These are phyloP conservation scores for Rhamphomyia laevipes DNA, from an alignment of 2,888 invertebrate genomes.

Conservation along the genomic window DNA sequence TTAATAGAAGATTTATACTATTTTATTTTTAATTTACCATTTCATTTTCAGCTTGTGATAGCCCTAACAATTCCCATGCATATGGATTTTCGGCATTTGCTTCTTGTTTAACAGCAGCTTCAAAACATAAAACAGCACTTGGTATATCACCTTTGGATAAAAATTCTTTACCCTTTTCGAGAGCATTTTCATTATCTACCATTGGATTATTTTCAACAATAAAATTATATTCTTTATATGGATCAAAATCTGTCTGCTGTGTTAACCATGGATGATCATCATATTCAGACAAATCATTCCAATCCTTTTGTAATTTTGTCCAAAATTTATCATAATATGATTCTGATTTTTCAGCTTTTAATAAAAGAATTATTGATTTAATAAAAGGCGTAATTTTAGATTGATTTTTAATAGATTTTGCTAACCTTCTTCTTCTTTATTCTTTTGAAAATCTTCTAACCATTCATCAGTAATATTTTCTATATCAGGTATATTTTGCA, in stretches of 20 bases:
- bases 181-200: constrained; percentile 60
- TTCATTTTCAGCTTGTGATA: constrained; percentile 96
- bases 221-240: constrained; percentile 43
- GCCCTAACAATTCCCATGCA: constrained; percentile 79
- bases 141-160: constrained; percentile 82
- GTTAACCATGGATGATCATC: constrained; percentile 55
- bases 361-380: not conserved
- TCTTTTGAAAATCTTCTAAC: constrained; percentile 43
- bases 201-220: constrained; percentile 68
- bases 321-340: constrained; percentile 48
- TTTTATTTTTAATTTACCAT: constrained; percentile 35
- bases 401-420: not conserved
- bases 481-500: not conserved
- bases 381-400: not conserved
- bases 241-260: constrained; percentile 50
- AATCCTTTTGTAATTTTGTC: constrained; percentile 59
- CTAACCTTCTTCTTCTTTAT: constrained; percentile 43
- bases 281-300: constrained; percentile 60
- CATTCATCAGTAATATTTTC: constrained; percentile 22
- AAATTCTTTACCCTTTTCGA: constrained; percentile 75
- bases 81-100: constrained; percentile 48
- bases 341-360: constrained; percentile 42
- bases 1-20: not conserved
- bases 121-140: constrained; percentile 91
- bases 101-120: constrained; percentile 82